phyloP scores from a whole-genome alignment of 2,797 vertebrate genomes.

The Myotis myotis region DNA sequence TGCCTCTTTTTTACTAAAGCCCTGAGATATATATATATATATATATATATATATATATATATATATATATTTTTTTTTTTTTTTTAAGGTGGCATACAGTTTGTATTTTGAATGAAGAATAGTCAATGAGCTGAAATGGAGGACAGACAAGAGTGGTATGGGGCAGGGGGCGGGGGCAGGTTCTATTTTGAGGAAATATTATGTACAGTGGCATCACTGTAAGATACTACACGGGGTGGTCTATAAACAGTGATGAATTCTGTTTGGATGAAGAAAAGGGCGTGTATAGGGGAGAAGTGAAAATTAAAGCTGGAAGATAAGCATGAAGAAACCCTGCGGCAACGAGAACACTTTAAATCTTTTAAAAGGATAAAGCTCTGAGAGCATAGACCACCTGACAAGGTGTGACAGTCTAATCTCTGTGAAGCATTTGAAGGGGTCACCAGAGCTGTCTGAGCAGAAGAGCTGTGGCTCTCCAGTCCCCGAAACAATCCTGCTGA shows the following conservation, averaged over 20 bases:
- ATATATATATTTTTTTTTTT: too few species aligned
- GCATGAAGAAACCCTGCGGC: background rate
- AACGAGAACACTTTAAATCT: background rate
- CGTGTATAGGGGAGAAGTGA: background rate
- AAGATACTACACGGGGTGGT: background rate
- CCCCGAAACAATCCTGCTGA: slow-evolving; percentile 7
- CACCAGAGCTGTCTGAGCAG: slow-evolving; percentile 59
- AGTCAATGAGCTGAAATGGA: background rate
- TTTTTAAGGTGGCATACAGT: background rate
- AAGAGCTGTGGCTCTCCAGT: slow-evolving; percentile 31
- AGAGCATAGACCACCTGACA: slow-evolving; percentile 52
- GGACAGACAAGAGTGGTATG: background rate
- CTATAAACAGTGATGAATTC: background rate
- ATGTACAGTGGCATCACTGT: rapidly evolving
- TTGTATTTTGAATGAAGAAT: background rate
- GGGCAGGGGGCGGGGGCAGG: rapidly evolving
- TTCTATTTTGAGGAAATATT: background rate
- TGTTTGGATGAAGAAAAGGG: background rate
- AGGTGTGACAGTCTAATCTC: slow-evolving; percentile 56
- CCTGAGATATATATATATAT: background rate
- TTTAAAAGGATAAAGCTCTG: slow-evolving; percentile 16
- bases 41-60: too few species aligned
- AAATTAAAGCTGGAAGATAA: slow-evolving; percentile 5
- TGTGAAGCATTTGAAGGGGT: slow-evolving; percentile 55
- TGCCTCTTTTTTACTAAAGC: background rate